Conservation (phyloP, 2,797 vertebrate species). For the Enteromius trimaculatus region DNA sequence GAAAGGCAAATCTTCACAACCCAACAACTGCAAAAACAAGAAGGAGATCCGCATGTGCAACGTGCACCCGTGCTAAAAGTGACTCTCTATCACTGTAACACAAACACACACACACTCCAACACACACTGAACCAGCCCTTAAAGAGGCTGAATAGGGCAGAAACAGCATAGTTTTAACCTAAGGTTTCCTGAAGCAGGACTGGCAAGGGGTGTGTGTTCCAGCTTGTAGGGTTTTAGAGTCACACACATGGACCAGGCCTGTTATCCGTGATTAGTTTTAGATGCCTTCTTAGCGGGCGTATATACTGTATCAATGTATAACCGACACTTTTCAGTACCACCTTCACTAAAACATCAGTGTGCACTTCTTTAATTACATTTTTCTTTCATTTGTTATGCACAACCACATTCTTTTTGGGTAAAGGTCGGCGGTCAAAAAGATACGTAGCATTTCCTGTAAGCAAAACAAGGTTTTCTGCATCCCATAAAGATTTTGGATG, state of each 20-base stretch:
- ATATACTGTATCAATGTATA: conserved; percentile 71
- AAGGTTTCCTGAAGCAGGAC: conserved; percentile 31
- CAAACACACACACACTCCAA: conserved; percentile 29
- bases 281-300: conserved; percentile 58
- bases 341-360: conserved; percentile 50
- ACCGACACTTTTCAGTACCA: conserved; percentile 66
- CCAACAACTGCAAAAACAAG: conserved; percentile 86
- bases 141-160: conserved; percentile 69
- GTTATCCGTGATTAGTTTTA: conserved; percentile 57
- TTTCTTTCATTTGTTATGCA: conserved; percentile 12
- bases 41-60: conserved; percentile 93
- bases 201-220: conserved; percentile 38
- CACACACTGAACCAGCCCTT: conserved; percentile 20
- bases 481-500: background rate
- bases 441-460: conserved; percentile 33
- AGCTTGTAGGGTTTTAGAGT: conserved; percentile 56
- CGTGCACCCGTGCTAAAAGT: conserved; percentile 86
- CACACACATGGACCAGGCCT: conserved; percentile 49
- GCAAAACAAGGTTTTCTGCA: conserved; percentile 16
- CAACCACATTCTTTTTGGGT: background rate
- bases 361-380: conserved; percentile 10
- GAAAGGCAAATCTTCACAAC: conserved; percentile 81
- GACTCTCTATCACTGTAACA: conserved; percentile 14
- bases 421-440: conserved; percentile 7
- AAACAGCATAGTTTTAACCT: conserved; percentile 65